These are phyloP conservation scores for Lophochroa leadbeateri DNA, from an alignment of 2,113 vertebrate species.

Conservation along the genomic window DNA sequence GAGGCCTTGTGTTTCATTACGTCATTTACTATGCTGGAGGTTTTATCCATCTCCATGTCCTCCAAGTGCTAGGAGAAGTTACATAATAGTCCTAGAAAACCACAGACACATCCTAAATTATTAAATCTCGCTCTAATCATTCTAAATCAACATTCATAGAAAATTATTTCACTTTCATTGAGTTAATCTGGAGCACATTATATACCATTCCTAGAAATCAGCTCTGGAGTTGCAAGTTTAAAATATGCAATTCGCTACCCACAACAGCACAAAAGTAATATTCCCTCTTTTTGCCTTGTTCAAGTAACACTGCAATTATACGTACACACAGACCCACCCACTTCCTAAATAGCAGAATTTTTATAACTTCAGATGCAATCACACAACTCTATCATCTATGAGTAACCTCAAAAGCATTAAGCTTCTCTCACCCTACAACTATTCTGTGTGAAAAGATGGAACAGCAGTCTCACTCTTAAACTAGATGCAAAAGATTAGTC, in stretches of 20 bases:
- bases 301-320: background rate
- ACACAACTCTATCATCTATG: background rate
- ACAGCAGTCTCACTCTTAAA: background rate
- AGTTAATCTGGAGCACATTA: background rate
- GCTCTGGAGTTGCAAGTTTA: background rate
- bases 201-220: background rate
- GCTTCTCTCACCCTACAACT: background rate
- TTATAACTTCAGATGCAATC: background rate
- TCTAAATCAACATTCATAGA: background rate
- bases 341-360: background rate
- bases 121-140: background rate
- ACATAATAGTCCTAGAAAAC: background rate
- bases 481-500: background rate
- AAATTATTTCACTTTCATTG: background rate
- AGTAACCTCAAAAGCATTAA: background rate
- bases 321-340: fast-evolving
- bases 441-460: background rate
- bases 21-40: background rate
- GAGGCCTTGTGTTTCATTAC: background rate
- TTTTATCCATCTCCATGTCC: background rate
- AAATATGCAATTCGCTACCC: background rate
- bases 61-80: background rate
- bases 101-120: background rate
- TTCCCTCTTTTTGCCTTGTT: background rate
- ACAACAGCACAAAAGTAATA: background rate